Percentiles rank a stretch among this genome's conserved stretches.
Conservation (phyloP, 2,113 vertebrate genomes). For the Macaca nemestrina region DNA sequence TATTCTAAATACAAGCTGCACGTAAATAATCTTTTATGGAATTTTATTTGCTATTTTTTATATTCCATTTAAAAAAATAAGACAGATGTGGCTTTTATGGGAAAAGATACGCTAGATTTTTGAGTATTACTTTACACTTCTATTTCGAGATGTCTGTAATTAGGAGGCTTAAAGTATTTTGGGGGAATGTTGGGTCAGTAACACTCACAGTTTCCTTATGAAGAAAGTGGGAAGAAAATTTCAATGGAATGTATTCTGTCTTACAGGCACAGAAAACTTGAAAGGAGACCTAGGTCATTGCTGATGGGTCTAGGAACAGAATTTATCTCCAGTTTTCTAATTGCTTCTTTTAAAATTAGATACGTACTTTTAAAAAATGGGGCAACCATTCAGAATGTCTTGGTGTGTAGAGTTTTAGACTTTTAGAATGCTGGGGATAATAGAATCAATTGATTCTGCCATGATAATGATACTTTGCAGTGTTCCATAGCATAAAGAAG, state of each 20-base stretch:
- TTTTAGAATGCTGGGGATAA: slow-evolving; percentile 43
- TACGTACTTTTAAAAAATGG: background rate
- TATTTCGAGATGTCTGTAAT: background rate
- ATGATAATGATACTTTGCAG: slow-evolving; percentile 55
- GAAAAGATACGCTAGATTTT: background rate
- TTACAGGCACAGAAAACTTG: background rate
- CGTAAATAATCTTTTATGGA: background rate
- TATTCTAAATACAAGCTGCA: background rate
- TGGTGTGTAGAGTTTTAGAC: background rate
- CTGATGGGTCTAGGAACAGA: background rate
- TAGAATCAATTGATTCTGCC: slow-evolving; percentile 45
- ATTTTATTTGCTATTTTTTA: background rate
- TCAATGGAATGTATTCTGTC: background rate
- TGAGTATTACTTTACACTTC: background rate
- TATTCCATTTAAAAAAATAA: slow-evolving; percentile 37
- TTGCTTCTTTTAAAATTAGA: background rate
- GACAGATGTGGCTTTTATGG: background rate
- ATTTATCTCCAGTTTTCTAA: background rate
- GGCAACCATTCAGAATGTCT: background rate
- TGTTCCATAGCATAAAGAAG: slow-evolving; percentile 33
- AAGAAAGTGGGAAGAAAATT: background rate
- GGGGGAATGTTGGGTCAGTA: background rate
- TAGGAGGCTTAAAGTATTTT: background rate
- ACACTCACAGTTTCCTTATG: background rate
- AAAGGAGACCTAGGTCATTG: background rate